Percentiles rank a stretch among this genome's conserved stretches.
Evolutionary conservation across 2,888 invertebrate species (phyloP).

Genomic region (Hermaeophaga mercurialis): DNA sequence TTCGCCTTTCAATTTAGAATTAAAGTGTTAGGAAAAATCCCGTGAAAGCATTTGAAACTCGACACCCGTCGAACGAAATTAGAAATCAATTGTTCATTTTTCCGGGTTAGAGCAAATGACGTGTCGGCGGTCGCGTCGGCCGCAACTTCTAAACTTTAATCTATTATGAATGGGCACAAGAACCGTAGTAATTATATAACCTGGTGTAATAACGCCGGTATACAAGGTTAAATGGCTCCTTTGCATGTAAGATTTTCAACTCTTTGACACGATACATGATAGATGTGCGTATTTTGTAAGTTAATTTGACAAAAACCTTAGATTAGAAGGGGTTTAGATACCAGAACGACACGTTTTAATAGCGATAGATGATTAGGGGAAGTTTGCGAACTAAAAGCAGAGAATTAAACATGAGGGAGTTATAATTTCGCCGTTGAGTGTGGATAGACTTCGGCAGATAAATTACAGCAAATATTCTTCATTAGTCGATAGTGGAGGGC

Average conservation of each 20-base stretch:
- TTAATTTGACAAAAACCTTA: conserved; percentile 28
- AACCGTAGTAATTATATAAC: conserved; percentile 30
- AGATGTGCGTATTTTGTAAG: conserved; percentile 27
- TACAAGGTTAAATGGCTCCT: conserved; percentile 35
- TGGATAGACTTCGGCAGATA: too few relatives aligned
- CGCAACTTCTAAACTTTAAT: conserved; percentile 16
- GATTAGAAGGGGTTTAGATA: conserved; percentile 5
- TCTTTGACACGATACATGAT: conserved; percentile 30
- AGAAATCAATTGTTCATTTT: background rate
- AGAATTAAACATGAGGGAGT: background rate
- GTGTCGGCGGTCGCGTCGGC: background rate
- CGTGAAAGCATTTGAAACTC: too few relatives aligned
- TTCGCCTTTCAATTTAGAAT: too few relatives aligned
- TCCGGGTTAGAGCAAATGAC: background rate
- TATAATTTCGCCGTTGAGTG: too few relatives aligned
- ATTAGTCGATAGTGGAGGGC: too few relatives aligned
- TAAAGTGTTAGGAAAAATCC: too few relatives aligned
- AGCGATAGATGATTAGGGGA: conserved; percentile 13
- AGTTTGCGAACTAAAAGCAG: background rate
- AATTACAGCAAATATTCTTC: too few relatives aligned
- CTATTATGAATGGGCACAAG: conserved; percentile 27
- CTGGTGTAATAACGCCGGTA: conserved; percentile 30
- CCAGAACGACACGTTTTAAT: background rate
- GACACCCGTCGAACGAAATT: background rate
- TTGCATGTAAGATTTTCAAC: conserved; percentile 33